A percentile compares a stretch with the other conserved stretches of the same genome.
These are phyloP conservation scores for Spizaetus ornatus DNA, from an alignment of 2,113 vertebrate genomes.

Conservation along the genomic window DNA sequence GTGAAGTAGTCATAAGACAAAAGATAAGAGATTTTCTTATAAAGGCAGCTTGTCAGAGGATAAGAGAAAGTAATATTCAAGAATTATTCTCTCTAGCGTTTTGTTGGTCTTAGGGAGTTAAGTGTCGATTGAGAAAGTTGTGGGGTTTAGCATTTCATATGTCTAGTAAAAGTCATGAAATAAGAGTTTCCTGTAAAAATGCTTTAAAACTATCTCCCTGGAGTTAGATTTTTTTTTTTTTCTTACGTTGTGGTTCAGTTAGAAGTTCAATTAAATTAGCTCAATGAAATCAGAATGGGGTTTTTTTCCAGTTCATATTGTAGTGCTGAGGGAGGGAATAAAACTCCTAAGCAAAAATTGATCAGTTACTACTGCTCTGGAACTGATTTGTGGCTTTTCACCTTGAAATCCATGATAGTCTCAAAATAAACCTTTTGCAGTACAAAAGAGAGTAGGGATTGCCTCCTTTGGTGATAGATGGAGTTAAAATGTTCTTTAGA, in stretches of 20 bases:
- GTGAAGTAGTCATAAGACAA: neutral
- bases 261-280: neutral
- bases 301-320: neutral
- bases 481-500: neutral
- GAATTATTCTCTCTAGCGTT: neutral
- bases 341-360: neutral
- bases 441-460: neutral
- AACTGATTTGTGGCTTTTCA: neutral
- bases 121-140: neutral
- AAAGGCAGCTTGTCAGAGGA: neutral
- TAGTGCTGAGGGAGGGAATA: neutral
- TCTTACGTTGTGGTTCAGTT: neutral
- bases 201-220: neutral
- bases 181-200: neutral
- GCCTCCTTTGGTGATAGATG: neutral
- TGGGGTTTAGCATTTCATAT: neutral
- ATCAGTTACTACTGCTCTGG: neutral
- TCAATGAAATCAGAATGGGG: neutral
- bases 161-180: neutral
- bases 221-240: neutral
- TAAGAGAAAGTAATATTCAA: neutral
- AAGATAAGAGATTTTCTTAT: neutral
- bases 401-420: neutral
- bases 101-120: neutral
- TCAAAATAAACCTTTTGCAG: neutral